Base-by-base conservation (phyloP, 2,888 invertebrate genomes). In the Tetanocera ferruginea region DNA sequence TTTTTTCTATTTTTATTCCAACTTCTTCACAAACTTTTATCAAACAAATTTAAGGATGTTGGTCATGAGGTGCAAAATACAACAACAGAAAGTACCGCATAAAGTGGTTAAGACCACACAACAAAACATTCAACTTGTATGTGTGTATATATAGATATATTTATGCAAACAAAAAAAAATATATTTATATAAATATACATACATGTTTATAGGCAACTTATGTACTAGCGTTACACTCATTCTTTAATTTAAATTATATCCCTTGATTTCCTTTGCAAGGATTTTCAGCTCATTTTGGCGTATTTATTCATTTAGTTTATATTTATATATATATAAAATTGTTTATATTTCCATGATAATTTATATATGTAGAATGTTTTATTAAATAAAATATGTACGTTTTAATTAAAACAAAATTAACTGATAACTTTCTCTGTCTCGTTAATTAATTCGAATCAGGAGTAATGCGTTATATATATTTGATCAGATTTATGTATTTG, bases 31-130 rank as follows among this genome's bases (percentile, higher is more conserved):
- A 72, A 76, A 78, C 77, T 76, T 77, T 64, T 70, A 60, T 77
- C 55, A 76, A 76, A 77, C 75, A 78, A 62, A 28, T 71, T 43
- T 79, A 28, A 86, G 89, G 89, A 89, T 82, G 87, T 85, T 86
- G 89, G 88, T 80, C 90, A 90, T 83, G 88, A 88, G 84, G 88
- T 90, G 83, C 89, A 88, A 84, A 90, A 90, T 83, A 90, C 90
- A 82, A 89, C 88, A 85, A 89, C 90, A 79, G 90, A 90, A 86
- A 90, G 90, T 86, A 87, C 87, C 83, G 90, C 90, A 84, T 90
- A 89, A 86, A 74, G 62, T 49, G 62, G 73, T 75, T 51, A 17
- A 19, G 34, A 19, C 64, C 64, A 66, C 64, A 66, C 17, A 66
- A 66, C 31, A 66, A 66, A 31, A 66, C 31, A 34, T 43, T 43